A percentile compares a stretch with the other conserved stretches of the same genome.
These are phyloP conservation scores for Propithecus deckenii DNA, from an alignment of 2,797 vertebrate genomes.

Conservation along the genomic window DNA sequence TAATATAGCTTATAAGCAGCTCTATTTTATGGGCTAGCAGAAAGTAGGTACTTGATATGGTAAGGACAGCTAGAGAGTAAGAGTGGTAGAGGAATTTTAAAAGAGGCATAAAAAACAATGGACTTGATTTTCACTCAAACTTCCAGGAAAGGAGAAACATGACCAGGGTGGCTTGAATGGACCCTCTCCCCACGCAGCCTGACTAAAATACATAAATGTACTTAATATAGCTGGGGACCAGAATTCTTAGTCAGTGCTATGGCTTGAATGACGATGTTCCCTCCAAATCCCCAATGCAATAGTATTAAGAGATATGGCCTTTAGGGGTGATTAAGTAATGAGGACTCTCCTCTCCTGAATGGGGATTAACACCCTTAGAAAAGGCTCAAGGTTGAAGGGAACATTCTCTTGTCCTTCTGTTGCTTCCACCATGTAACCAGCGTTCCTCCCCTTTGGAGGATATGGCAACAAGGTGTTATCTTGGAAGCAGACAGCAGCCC, in stretches of 20 bases:
- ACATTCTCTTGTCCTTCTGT: neutral
- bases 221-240: neutral
- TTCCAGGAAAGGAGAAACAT: neutral
- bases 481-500: neutral
- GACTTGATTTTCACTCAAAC: slow-evolving; percentile 30
- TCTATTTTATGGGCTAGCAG: neutral
- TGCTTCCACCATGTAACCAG: neutral
- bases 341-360: neutral
- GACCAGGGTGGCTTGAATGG: neutral
- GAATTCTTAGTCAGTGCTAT: neutral
- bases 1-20: neutral
- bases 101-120: neutral
- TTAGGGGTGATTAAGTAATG: neutral
- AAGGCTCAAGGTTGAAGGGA: neutral
- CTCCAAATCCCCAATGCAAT: neutral
- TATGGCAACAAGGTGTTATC: too few relatives aligned
- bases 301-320: neutral
- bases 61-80: neutral
- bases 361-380: neutral
- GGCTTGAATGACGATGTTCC: neutral
- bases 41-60: neutral
- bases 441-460: neutral
- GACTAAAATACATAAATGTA: neutral
- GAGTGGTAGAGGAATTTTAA: neutral
- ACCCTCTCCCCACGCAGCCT: neutral